Percentiles rank a stretch among this genome's conserved stretches.
phyloP scores from a whole-genome alignment of 2,888 invertebrate genomes.

The Leucophenga montana region DNA sequence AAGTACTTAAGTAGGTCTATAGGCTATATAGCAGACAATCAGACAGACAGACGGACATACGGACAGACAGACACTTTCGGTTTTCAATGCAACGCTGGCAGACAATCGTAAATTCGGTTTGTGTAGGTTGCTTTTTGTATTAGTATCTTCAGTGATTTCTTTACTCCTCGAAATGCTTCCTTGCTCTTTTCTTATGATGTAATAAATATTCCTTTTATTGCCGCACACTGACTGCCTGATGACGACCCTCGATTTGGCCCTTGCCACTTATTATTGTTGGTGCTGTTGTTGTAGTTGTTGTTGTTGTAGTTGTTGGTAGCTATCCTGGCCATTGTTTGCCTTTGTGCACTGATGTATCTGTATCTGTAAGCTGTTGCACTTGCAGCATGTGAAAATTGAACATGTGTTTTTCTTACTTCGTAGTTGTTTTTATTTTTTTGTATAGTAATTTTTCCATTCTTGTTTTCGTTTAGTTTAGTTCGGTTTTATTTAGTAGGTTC shows the following conservation, averaged over 20 bases:
- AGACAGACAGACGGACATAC: not conserved
- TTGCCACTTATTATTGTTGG: not conserved
- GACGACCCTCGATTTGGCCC: not conserved
- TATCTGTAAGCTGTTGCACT: slow-evolving; percentile 45
- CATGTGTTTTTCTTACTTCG: slow-evolving; percentile 53
- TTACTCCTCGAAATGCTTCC: slow-evolving; percentile 33
- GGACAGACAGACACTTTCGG: slow-evolving; percentile 55
- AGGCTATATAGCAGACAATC: slow-evolving; percentile 49
- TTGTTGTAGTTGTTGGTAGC: not conserved
- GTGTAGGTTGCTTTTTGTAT: not conserved
- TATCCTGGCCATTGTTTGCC: not conserved
- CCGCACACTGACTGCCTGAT: not conserved
- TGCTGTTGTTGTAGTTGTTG: not conserved
- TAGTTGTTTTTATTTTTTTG: slow-evolving; percentile 22
- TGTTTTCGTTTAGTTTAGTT: not conserved
- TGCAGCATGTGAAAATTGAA: slow-evolving; percentile 55
- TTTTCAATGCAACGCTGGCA: slow-evolving; percentile 44
- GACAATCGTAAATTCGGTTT: not conserved
- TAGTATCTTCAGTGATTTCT: slow-evolving; percentile 26
- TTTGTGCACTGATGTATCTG: slow-evolving; percentile 8
- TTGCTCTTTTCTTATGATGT: slow-evolving; percentile 56
- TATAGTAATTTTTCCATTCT: slow-evolving; percentile 53
- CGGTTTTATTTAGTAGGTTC: not conserved
- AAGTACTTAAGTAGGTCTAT: slow-evolving; percentile 61
- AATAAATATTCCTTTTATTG: slow-evolving; percentile 52